Evolutionary conservation across 2,797 vertebrate species (phyloP).

Genomic region (Sparidentex hasta): DNA sequence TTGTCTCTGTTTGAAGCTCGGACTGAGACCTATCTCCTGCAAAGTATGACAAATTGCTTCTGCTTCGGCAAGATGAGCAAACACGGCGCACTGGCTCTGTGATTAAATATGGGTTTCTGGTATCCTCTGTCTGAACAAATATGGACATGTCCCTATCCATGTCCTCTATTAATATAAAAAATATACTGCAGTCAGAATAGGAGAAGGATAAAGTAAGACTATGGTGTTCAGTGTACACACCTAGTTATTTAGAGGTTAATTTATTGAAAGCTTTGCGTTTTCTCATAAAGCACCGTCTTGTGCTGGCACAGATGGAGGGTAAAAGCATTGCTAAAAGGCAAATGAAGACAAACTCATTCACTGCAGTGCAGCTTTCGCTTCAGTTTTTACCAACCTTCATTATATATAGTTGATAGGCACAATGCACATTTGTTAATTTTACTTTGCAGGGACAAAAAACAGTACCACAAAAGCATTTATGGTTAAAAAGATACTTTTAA

Average conservation of each 20-base stretch:
- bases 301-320: constrained; percentile 9
- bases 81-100: constrained; percentile 36
- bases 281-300: constrained; percentile 30
- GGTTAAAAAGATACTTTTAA: not conserved
- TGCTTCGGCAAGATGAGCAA: constrained; percentile 55
- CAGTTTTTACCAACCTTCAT: constrained; percentile 24
- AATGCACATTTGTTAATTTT: constrained; percentile 35
- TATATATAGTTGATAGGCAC: constrained; percentile 38
- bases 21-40: constrained; percentile 60
- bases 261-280: constrained; percentile 44
- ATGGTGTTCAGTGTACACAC: constrained; percentile 9
- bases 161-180: constrained; percentile 53
- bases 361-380: constrained; percentile 16
- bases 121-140: constrained; percentile 60
- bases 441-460: not conserved
- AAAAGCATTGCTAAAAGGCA: constrained; percentile 11
- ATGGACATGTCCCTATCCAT: constrained; percentile 47
- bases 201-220: not conserved
- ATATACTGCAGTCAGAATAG: constrained; percentile 7
- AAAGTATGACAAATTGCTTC: constrained; percentile 75
- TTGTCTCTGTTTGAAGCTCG: constrained; percentile 62
- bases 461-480: not conserved
- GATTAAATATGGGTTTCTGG: constrained; percentile 61
- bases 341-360: constrained; percentile 16
- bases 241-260: constrained; percentile 47